Base-by-base conservation (phyloP, 2,797 vertebrate species). In the Trematocara caparti region DNA sequence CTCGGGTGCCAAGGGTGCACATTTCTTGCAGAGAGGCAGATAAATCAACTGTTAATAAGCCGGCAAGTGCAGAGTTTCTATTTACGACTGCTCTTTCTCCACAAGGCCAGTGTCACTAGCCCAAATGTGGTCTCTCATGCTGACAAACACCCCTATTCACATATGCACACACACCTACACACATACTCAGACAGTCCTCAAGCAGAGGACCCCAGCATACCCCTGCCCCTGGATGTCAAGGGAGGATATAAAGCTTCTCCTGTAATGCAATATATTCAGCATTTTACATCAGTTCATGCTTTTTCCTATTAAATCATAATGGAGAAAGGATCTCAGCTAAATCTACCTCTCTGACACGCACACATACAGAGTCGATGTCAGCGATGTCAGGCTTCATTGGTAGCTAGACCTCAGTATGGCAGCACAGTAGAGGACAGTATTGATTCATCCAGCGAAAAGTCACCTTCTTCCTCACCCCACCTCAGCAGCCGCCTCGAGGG, bases 1-100 rank as follows among this genome's bases (percentile, higher is more conserved):
- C 83, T 79, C 8, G 79, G 86, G 89, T 89, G 90, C 93, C 94
- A 94, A 94, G 93, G 93, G 90, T 91, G 45, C 17, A 38, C 88
- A 75, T 92, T 92, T 87, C 88, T 89, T 83, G 76, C 80, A 76
- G 88, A 87, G 87, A 86, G 76, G 86, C 85, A 75, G 78, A 95
- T 96, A 95, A 95, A 95, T 95, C 95, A 94, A 62, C 34, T 76
- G 87, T 84, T 96, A 94, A 95, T 95, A 94, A 95, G 91, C 90
- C 84, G 48, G 86, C 76, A 17, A 84, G 86, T 82, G 81, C 32
- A 47, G 64, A 86, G 90, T 82, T 71, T 86, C 87, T 94, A 94
- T 95, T 95, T 95, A 95, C 32, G 90, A 92, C 85, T 73, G 51
- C 85, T 89, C 85, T 87, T 81, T 76, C 77, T 83, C 73, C 75